Percentiles rank a stretch among this genome's conserved stretches.
phyloP scores from a whole-genome alignment of 2,797 vertebrate species.

The Myioborus miniatus region DNA sequence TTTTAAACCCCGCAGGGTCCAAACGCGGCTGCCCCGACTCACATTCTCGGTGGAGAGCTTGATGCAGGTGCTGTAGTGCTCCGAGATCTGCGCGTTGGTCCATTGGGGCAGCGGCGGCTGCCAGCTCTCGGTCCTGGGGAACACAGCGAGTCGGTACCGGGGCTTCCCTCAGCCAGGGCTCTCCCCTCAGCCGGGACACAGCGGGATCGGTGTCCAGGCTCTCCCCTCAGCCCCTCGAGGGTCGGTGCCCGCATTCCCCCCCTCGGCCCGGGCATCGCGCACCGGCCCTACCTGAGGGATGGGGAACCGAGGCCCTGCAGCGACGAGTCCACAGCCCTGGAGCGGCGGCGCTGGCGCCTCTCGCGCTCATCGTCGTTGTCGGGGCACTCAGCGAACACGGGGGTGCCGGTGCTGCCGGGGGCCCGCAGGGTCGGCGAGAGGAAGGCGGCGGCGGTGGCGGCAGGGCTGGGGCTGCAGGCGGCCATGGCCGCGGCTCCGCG shows the following conservation, averaged over 20 bases:
- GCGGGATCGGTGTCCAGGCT: fast-evolving
- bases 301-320: constrained; percentile 36
- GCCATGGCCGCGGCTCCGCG: not conserved
- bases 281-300: not conserved
- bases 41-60: constrained; percentile 95
- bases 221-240: not conserved
- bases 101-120: constrained; percentile 70
- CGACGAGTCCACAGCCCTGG: constrained; percentile 83
- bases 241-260: fast-evolving
- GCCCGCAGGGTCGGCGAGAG: constrained; percentile 59
- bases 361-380: constrained; percentile 91
- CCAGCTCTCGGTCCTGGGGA: constrained; percentile 73
- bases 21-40: constrained; percentile 60
- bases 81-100: constrained; percentile 89
- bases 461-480: fast-evolving
- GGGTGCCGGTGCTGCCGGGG: constrained; percentile 71
- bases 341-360: constrained; percentile 85
- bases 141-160: not conserved
- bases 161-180: not conserved
- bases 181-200: not conserved
- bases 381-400: constrained; percentile 81
- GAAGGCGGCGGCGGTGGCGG: fast-evolving
- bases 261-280: not conserved
- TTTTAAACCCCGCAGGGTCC: not conserved
- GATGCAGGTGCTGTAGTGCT: constrained; percentile 96